Conservation (phyloP, 1,140 invertebrate species). For the Theocolax elegans region DNA sequence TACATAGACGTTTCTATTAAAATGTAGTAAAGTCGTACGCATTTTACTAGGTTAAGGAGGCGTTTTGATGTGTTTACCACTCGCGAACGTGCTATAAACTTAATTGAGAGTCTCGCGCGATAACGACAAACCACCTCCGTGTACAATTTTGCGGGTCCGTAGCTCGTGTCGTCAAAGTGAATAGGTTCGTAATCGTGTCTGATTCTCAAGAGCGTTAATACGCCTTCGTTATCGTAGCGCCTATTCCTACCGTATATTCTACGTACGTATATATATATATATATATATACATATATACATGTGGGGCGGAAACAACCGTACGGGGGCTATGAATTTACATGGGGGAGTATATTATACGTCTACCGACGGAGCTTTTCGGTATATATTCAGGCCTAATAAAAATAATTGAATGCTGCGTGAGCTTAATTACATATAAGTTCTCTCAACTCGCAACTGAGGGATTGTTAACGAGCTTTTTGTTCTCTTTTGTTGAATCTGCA, state of each 20-base stretch:
- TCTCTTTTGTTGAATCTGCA: too few species aligned
- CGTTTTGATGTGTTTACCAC: background rate
- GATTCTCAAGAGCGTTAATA: conserved; percentile 26
- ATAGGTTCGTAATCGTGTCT: conserved; percentile 13
- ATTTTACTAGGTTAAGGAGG: background rate
- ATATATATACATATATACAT: too few species aligned
- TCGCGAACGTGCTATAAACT: conserved; percentile 8
- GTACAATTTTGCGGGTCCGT: background rate
- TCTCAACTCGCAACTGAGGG: too few species aligned
- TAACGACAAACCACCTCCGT: background rate
- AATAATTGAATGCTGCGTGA: too few species aligned
- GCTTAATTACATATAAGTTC: too few species aligned
- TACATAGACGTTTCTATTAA: background rate
- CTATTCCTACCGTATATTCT: background rate
- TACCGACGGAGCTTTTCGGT: too few species aligned
- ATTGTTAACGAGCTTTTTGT: too few species aligned
- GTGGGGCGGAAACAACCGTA: background rate
- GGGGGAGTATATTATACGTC: too few species aligned
- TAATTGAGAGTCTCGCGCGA: conserved; percentile 8
- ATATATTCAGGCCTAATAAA: too few species aligned
- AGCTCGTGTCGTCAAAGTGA: conserved; percentile 5
- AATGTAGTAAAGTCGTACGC: background rate
- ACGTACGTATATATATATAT: background rate
- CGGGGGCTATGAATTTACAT: too few species aligned
- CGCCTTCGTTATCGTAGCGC: conserved; percentile 28